phyloP scores from a whole-genome alignment of 2,113 vertebrate species.

The Burhinus bistriatus region DNA sequence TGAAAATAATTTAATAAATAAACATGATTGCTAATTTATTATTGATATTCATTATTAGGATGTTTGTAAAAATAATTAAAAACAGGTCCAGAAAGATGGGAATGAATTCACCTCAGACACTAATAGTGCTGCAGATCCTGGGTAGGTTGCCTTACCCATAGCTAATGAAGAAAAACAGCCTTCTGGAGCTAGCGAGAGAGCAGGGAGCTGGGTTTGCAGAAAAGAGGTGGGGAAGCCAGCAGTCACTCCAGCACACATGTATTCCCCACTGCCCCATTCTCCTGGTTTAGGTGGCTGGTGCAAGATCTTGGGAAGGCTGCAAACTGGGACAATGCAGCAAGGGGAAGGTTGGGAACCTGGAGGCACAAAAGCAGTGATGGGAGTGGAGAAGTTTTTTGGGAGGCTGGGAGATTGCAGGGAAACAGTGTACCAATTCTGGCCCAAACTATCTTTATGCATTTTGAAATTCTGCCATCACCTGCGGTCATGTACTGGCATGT shows the following conservation, averaged over 20 bases:
- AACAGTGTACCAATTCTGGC: not conserved
- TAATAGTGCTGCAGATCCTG: not conserved
- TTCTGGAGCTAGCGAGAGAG: not conserved
- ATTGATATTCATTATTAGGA: slow-evolving; percentile 58
- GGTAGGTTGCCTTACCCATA: not conserved
- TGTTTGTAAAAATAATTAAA: slow-evolving; percentile 48
- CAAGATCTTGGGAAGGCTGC: not conserved
- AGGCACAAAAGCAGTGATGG: not conserved
- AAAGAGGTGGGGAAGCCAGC: not conserved
- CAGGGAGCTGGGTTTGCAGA: not conserved
- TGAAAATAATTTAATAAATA: slow-evolving; percentile 70
- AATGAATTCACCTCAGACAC: not conserved
- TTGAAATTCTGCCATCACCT: slow-evolving; percentile 25
- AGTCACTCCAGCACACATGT: not conserved
- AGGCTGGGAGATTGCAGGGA: not conserved
- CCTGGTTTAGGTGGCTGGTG: not conserved
- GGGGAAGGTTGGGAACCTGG: not conserved
- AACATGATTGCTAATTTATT: slow-evolving; percentile 46
- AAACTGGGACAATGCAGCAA: not conserved
- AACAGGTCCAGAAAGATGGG: not conserved
- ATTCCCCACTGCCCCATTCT: not conserved
- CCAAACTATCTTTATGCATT: not conserved
- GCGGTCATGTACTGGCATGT: not conserved
- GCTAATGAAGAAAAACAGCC: not conserved
- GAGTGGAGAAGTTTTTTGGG: not conserved